Conservation (phyloP, 2,888 invertebrate species). For the Meiosimyza platycephala region DNA sequence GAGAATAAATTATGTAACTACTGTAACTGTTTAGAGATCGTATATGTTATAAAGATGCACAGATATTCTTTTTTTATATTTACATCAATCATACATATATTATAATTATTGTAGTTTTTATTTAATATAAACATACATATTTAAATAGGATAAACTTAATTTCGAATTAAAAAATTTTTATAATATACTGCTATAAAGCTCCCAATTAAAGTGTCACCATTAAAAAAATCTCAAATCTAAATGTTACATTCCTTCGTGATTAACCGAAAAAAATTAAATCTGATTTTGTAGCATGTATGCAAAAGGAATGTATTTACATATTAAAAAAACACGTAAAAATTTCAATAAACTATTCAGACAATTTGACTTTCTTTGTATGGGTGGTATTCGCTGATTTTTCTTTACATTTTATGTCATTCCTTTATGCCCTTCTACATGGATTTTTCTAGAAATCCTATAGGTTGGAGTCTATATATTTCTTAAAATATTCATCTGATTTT, state of each 20-base stretch:
- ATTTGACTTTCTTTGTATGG: conserved; percentile 13
- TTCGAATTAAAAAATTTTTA: conserved; percentile 30
- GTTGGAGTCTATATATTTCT: too few relatives aligned
- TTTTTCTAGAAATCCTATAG: too few relatives aligned
- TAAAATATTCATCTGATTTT: too few relatives aligned
- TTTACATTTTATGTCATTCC: too few relatives aligned
- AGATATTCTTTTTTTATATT: conserved; percentile 26
- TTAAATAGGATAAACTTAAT: conserved; percentile 20
- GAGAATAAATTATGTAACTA: conserved; percentile 20
- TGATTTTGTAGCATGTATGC: too few relatives aligned
- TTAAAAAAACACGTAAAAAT: not conserved
- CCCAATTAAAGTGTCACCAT: conserved; percentile 24
- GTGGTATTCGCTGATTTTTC: not conserved
- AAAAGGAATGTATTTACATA: too few relatives aligned
- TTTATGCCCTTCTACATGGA: too few relatives aligned
- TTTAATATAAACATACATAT: conserved; percentile 20
- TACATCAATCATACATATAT: conserved; percentile 27
- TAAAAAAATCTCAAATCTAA: conserved; percentile 23
- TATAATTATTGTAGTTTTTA: conserved; percentile 25
- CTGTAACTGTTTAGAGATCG: conserved; percentile 10
- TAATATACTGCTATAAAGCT: conserved; percentile 23
- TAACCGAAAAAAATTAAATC: conserved; percentile 6
- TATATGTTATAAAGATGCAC: conserved; percentile 27
- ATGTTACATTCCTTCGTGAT: conserved; percentile 30
- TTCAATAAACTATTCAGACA: conserved; percentile 23